Evolutionary conservation across 2,113 vertebrate genomes (phyloP).

Genomic region (Sisor rabdophorus): DNA sequence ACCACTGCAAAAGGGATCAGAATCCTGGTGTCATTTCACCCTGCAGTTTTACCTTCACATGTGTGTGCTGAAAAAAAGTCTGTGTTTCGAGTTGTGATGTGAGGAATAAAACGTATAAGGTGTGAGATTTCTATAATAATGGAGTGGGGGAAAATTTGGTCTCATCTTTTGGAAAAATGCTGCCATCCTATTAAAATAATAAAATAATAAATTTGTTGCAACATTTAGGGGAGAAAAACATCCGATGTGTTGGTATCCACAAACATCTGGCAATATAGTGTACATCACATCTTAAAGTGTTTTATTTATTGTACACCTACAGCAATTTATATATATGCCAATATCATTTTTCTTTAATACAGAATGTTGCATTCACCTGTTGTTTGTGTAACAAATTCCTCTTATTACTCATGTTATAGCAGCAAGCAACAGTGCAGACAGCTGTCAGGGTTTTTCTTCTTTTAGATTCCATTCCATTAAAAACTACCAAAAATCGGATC

Average conservation of each 20-base stretch:
- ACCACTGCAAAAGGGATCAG: constrained; percentile 33
- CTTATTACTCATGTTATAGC: not conserved
- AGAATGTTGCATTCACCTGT: not conserved
- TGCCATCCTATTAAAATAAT: too few species aligned
- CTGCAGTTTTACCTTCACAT: constrained; percentile 1
- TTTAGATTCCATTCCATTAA: not conserved
- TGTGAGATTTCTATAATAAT: not conserved
- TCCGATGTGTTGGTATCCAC: too few species aligned
- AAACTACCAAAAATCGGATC: not conserved
- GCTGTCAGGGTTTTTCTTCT: too few species aligned
- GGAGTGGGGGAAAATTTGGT: too few species aligned
- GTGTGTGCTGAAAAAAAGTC: not conserved
- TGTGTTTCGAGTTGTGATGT: not conserved
- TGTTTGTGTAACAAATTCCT: not conserved
- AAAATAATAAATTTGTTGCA: too few species aligned
- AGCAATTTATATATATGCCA: not conserved
- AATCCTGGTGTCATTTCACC: not conserved
- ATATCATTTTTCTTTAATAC: not conserved
- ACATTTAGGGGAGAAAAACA: too few species aligned
- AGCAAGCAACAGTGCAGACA: not conserved
- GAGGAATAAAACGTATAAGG: not conserved
- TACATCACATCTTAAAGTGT: not conserved
- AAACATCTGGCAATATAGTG: too few species aligned
- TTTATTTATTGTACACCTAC: not conserved
- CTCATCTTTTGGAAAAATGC: too few species aligned